phyloP scores from a whole-genome alignment of 2,888 invertebrate species.

The Neocrepidodera transversa region DNA sequence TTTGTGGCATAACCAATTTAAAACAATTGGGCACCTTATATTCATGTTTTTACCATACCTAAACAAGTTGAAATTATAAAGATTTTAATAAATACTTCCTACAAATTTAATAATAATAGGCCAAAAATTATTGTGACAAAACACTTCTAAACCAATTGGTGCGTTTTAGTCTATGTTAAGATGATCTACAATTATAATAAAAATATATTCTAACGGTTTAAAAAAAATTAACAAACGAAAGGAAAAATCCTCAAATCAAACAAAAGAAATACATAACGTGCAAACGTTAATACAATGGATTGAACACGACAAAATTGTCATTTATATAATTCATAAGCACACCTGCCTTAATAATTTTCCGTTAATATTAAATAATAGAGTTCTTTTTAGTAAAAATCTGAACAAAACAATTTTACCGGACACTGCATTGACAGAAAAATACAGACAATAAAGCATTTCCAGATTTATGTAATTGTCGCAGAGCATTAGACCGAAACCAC shows the following conservation, averaged over 20 bases:
- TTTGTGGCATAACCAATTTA: too few species aligned
- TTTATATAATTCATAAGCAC: slow-evolving; percentile 41
- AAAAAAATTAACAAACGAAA: background rate
- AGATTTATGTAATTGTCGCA: slow-evolving; percentile 49
- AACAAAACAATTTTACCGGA: slow-evolving; percentile 39
- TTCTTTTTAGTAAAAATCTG: slow-evolving; percentile 36
- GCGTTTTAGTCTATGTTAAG: too few species aligned
- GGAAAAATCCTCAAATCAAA: slow-evolving; percentile 14
- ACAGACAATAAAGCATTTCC: slow-evolving; percentile 44
- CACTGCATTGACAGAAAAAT: slow-evolving; percentile 38
- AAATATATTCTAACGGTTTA: too few species aligned
- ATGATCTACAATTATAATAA: too few species aligned
- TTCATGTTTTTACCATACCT: too few species aligned
- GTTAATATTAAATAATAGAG: slow-evolving; percentile 41
- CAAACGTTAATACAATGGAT: slow-evolving; percentile 28
- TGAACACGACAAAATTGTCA: slow-evolving; percentile 28
- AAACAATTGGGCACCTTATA: too few species aligned
- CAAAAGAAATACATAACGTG: slow-evolving; percentile 26
- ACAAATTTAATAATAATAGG: too few species aligned
- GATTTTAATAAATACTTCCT: too few species aligned
- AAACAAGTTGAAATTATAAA: too few species aligned
- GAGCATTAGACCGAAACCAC: slow-evolving; percentile 37
- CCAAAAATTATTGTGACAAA: too few species aligned
- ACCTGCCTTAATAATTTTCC: slow-evolving; percentile 45
- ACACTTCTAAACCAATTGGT: too few species aligned